Conservation (phyloP, 2,888 invertebrate species). For the Dasypolia templi region DNA sequence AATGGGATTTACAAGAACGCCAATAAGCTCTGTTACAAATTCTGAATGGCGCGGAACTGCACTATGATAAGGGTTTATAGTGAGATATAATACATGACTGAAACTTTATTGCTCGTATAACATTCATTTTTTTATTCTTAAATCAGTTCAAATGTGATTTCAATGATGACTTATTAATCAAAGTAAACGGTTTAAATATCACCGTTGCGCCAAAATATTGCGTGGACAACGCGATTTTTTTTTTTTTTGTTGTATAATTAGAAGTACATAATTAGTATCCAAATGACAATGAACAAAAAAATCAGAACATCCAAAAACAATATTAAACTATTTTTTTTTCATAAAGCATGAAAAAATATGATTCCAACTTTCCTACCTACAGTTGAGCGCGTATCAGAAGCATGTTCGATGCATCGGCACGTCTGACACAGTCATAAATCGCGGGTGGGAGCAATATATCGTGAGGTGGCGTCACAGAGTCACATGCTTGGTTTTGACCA, state of each 20-base stretch:
- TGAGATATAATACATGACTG: neutral
- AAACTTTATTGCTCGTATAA: neutral
- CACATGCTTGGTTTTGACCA: constrained; percentile 5
- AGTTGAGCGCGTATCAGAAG: constrained; percentile 17
- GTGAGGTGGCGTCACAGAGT: constrained; percentile 2
- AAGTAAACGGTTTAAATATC: neutral
- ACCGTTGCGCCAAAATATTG: neutral
- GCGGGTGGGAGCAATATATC: constrained; percentile 33
- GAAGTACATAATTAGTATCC: neutral
- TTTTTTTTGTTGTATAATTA: neutral
- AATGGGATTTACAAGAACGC: constrained; percentile 9
- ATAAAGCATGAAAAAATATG: neutral
- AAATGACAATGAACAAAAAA: neutral
- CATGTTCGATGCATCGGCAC: constrained; percentile 35
- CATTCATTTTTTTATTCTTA: neutral
- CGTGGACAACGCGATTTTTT: neutral
- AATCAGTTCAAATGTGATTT: neutral
- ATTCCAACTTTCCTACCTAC: neutral
- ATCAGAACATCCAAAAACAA: neutral
- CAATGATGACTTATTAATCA: neutral
- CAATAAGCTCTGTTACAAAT: constrained; percentile 10
- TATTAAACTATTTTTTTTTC: neutral
- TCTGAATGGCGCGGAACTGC: neutral
- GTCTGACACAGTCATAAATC: constrained; percentile 38
- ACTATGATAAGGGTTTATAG: neutral